A percentile compares a stretch with the other conserved stretches of the same genome.
These are phyloP conservation scores for Heliothis peltigera DNA, from an alignment of 2,888 invertebrate species.

Conservation along the genomic window DNA sequence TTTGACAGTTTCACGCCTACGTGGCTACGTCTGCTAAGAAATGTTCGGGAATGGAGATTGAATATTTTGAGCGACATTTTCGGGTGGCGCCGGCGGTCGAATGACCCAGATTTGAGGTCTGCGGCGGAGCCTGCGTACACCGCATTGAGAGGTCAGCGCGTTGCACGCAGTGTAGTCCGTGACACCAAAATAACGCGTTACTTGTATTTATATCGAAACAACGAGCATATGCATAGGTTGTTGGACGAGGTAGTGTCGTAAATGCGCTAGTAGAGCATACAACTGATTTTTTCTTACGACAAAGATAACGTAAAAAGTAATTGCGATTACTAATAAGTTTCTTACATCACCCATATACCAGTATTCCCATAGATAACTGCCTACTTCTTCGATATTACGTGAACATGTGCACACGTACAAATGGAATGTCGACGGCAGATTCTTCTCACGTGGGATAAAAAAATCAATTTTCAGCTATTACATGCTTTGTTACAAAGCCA, in stretches of 20 bases:
- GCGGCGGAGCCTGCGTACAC: conserved; percentile 78
- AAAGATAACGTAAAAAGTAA: conserved; percentile 44
- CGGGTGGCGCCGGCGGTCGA: conserved; percentile 69
- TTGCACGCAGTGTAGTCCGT: conserved; percentile 62
- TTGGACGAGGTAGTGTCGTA: conserved; percentile 57
- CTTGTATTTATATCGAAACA: conserved; percentile 65
- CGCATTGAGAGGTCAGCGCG: conserved; percentile 76
- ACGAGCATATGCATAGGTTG: conserved; percentile 40
- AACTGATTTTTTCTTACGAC: conserved; percentile 42
- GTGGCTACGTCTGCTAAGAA: conserved; percentile 13
- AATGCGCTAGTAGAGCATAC: conserved; percentile 59
- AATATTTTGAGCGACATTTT: conserved; percentile 69
- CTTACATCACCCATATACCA: conserved; percentile 44
- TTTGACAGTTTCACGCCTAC: conserved; percentile 35
- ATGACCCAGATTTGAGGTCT: conserved; percentile 80
- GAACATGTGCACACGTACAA: conserved; percentile 57
- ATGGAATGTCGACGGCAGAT: conserved; percentile 69
- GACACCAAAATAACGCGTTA: conserved; percentile 72
- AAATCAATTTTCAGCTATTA: conserved; percentile 65
- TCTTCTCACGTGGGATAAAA: conserved; percentile 72
- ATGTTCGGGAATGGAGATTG: conserved; percentile 38
- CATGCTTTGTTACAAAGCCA: conserved; percentile 70
- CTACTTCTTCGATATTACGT: conserved; percentile 66
- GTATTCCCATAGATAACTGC: conserved; percentile 58
- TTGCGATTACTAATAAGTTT: conserved; percentile 44